phyloP scores from a whole-genome alignment of 1,140 invertebrate genomes.

The Drosophila serrata region DNA sequence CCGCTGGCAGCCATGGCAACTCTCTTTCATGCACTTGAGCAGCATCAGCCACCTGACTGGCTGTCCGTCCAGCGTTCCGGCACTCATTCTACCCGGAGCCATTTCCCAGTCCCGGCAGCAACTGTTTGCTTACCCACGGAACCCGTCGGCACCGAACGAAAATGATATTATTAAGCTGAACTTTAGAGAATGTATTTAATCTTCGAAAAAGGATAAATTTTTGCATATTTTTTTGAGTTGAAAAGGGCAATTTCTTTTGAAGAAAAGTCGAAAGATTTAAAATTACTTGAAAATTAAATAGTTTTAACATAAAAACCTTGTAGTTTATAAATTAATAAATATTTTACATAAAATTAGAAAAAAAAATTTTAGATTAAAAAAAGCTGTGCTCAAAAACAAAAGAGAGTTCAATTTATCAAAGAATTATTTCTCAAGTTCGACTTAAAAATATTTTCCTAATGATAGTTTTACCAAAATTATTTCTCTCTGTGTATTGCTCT shows the following conservation, averaged over 20 bases:
- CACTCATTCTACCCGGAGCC: conserved; percentile 32
- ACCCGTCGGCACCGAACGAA: conserved; percentile 18
- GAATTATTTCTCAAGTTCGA: not conserved
- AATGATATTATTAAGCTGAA: not conserved
- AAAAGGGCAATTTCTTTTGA: too few species aligned
- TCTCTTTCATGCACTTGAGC: conserved; percentile 65
- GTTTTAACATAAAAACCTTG: too few species aligned
- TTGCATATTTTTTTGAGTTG: not conserved
- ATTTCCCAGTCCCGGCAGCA: conserved; percentile 40
- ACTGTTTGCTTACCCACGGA: conserved; percentile 51
- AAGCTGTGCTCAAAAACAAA: rapidly evolving
- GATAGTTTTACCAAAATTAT: too few species aligned
- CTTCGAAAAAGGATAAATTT: too few species aligned
- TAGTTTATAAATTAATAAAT: too few species aligned
- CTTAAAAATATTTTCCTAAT: not conserved
- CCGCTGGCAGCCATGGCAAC: conserved; percentile 53
- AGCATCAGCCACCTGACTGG: conserved; percentile 42
- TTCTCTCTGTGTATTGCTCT: not conserved
- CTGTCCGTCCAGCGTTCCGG: conserved; percentile 24
- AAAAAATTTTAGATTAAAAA: not conserved
- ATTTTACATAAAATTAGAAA: too few species aligned
- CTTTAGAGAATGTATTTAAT: too few species aligned
- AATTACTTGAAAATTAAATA: too few species aligned
- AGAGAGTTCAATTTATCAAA: not conserved
- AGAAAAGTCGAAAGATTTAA: too few species aligned